Evolutionary conservation across 2,797 vertebrate genomes (phyloP).

Genomic region (Pterois miles): DNA sequence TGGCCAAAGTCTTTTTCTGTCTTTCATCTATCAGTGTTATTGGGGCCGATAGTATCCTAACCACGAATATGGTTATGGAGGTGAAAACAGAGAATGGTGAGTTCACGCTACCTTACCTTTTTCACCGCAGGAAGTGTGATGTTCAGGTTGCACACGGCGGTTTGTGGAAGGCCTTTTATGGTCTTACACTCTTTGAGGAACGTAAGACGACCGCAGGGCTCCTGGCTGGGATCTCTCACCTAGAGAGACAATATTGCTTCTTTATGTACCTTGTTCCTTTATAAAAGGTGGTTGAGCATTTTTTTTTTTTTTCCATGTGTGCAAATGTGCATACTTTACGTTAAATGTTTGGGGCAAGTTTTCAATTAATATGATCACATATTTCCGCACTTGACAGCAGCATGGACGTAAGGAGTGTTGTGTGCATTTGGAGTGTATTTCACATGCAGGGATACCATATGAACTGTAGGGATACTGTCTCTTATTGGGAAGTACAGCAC

Average conservation of each 20-base stretch:
- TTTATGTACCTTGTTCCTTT: conserved; percentile 20
- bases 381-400: not conserved
- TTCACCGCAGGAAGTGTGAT: conserved; percentile 98
- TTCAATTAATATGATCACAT: not conserved
- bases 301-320: not conserved
- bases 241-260: conserved; percentile 62
- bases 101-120: conserved; percentile 88
- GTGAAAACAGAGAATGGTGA: conserved; percentile 80
- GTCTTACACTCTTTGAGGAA: conserved; percentile 97
- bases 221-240: conserved; percentile 97
- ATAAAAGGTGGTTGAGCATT: not conserved
- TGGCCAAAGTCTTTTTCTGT: conserved; percentile 80
- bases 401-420: not conserved
- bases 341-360: not conserved
- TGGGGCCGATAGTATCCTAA: conserved; percentile 75
- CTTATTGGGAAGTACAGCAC: too few species aligned
- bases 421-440: not conserved
- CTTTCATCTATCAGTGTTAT: conserved; percentile 78
- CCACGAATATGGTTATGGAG: conserved; percentile 78
- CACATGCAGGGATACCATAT: too few species aligned
- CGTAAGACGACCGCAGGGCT: conserved; percentile 95
- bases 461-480: too few species aligned
- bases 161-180: conserved; percentile 92
- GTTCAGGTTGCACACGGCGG: conserved; percentile 98
- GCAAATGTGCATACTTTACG: not conserved